phyloP scores from a whole-genome alignment of 2,113 vertebrate species.

The Catharus minimus region DNA sequence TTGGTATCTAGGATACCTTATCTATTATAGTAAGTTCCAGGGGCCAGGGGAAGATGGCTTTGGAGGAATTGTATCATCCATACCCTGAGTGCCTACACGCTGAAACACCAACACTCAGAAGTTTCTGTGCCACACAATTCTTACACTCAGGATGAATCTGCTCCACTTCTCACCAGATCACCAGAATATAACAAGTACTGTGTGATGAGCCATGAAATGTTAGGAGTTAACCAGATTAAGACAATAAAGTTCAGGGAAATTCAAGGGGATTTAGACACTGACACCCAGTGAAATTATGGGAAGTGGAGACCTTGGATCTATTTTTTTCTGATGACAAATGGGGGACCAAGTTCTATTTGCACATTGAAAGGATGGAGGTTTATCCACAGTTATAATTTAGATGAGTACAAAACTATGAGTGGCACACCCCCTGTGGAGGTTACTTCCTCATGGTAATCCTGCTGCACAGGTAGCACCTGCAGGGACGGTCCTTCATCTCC shows the following conservation, averaged over 20 bases:
- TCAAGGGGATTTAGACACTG: neutral
- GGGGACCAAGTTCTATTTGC: accelerated
- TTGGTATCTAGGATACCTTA: too few species aligned
- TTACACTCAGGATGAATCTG: neutral
- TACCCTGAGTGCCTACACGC: neutral
- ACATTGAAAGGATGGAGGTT: neutral
- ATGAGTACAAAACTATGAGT: neutral
- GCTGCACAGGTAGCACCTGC: neutral
- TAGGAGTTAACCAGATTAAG: neutral
- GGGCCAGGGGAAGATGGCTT: too few species aligned
- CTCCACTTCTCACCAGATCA: neutral
- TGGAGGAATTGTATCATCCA: too few species aligned
- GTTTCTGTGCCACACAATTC: neutral
- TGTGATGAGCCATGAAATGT: neutral
- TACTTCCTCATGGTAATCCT: accelerated
- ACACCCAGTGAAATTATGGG: neutral
- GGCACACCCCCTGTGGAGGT: neutral
- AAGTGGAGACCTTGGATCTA: neutral
- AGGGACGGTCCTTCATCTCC: neutral
- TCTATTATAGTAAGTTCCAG: too few species aligned
- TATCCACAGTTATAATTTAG: accelerated
- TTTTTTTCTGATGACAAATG: neutral
- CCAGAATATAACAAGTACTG: neutral
- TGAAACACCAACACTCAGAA: accelerated
- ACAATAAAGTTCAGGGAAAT: neutral